Evolutionary conservation across 2,113 vertebrate genomes (phyloP), one percentile per base, ranked within the genome.

Genomic region (Ellobius talpinus): DNA sequence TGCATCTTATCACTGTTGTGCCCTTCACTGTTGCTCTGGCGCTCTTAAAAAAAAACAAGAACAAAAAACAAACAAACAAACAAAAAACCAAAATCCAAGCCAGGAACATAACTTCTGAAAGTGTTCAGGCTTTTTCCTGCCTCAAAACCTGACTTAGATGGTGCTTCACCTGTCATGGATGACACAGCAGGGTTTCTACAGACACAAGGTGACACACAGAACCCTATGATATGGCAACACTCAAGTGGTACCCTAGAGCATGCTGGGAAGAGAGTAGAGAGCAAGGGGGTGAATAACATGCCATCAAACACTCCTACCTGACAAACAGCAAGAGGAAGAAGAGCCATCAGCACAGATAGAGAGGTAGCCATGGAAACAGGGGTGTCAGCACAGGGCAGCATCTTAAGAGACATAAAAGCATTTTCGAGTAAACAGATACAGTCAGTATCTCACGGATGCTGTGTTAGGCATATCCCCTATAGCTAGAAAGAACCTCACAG

Each of bases 391-490:
- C 79, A 82, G 66, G 29, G 45, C 78, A 89, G 39, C n/a, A 39
- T 85, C 29, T 63, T 42, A 65, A 87, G 29, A 70, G 5, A 94
- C 50, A 66, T 63, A 52, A 79, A 89, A 24, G 5, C 50, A 26
- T 72, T 96, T 96, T 73, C 47, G 58, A 89, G 85, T 45, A 87
- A 77, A 87, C 13, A 81, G 50, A 72, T 70, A n/a, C 11, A 50
- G 61, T 21, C 12, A 55, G 17, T 36, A 73, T 47, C 70, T 17
- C n/a, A 39, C 31, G 7, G 45, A 42, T 26, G 3, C 9, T 63
- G 52, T 52, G n/a, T 36, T 47, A 52, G 91, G 42, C 42, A 55
- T 31, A 65, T 89, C 33, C 39, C 16, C 66, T 5, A 21, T 14
- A 91, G 47, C 29, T 55, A 68, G 29, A 87, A 70, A 73, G 31